Evolutionary conservation across 1,140 invertebrate genomes (phyloP).

Genomic region (Neotoxoptera formosana): DNA sequence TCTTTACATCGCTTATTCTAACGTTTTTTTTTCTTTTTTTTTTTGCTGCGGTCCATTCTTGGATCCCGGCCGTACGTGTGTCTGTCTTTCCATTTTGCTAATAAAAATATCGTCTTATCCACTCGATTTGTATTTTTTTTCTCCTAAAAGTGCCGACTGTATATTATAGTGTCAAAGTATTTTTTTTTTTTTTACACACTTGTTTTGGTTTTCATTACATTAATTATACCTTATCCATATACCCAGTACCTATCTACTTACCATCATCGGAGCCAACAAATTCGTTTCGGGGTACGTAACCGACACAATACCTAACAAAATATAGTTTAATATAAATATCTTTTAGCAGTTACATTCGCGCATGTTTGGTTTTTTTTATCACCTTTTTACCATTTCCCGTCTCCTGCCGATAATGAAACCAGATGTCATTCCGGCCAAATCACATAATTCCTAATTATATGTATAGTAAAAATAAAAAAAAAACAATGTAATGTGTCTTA

Average conservation of each 20-base stretch:
- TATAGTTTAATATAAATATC: neutral
- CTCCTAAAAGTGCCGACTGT: neutral
- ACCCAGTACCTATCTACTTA: neutral
- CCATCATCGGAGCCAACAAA: neutral
- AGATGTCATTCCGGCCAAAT: neutral
- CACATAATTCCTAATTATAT: neutral
- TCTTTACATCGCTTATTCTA: neutral
- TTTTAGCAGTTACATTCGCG: neutral
- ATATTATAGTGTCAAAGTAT: neutral
- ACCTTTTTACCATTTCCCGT: neutral
- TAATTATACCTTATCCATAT: neutral
- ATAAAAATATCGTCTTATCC: neutral
- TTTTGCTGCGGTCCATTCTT: neutral
- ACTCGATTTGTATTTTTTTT: neutral
- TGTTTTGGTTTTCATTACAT: neutral
- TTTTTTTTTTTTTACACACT: neutral
- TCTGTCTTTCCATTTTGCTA: neutral
- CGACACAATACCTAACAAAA: neutral
- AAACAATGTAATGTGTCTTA: too few relatives aligned
- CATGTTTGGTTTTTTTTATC: neutral
- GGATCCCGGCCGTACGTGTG: neutral
- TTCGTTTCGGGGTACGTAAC: conserved; percentile 21
- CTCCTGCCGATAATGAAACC: neutral
- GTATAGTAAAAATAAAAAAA: too few relatives aligned
- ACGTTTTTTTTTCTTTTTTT: neutral